Evolutionary conservation across 2,888 invertebrate species (phyloP), one percentile per base, ranked within the genome.

Genomic region (Galerucella nymphaeae): DNA sequence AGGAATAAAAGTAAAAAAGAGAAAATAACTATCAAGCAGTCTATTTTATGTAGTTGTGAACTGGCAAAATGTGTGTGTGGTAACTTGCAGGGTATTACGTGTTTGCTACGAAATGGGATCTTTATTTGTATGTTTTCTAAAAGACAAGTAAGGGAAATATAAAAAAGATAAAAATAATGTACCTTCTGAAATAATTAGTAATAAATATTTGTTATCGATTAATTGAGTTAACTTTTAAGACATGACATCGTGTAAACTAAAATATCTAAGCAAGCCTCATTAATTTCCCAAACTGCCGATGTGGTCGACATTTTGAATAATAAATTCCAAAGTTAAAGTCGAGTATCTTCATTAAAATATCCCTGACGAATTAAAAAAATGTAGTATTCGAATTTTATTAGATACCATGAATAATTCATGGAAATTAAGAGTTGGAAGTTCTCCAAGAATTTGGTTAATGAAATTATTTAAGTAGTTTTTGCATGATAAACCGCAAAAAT

Each of bases 391-490:
- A 73, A 74, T 78, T 78, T 75, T 77, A 75, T 76, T 74, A 73
- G 68, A 65, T 62, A 41, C 72, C 61, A 73, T 81, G 80, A 78
- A 81, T 81, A 77, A 81, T 81, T 80, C 80, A 81, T 78, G 66
- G 63, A 72, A 77, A 78, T 80, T 80, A 78, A 77, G 80, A 76
- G 75, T 77, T 76, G 76, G 79, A 76, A 79, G 77, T 78, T 77
- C 77, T 66, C 77, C 71, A 79, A 80, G 80, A 80, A 80, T 79
- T 77, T 74, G 77, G 79, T 79, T 80, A 80, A 80, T 81, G 80
- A 80, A 81, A 80, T n/a, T 79, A 79, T 79, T 78, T 78, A 78
- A 79, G 77, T 79, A 75, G 78, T 78, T 79, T 75, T 76, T 76
- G 78, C 75, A 73, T 75, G 74, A 75, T 70, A 75, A 71, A 76